Base-by-base conservation (phyloP, 2,113 vertebrate genomes). In the Propithecus coquereli region DNA sequence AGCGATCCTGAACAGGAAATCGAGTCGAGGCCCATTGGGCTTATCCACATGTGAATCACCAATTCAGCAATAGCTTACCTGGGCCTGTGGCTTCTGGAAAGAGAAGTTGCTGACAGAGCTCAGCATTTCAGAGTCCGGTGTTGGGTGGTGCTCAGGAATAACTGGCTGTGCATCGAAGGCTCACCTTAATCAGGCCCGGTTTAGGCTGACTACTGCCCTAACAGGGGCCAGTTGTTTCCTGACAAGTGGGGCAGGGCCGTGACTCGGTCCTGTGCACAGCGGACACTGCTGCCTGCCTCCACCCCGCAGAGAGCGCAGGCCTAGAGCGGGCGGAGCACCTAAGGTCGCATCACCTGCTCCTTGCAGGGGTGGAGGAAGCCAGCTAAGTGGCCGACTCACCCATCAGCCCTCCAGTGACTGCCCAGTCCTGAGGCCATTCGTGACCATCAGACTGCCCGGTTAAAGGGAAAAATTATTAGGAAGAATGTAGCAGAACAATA, bases 381-480 rank as follows among this genome's bases (percentile, higher is more conserved):
- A 13, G n/a, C 2, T 4, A 23, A 14, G 20, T 8, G 18, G n/a
- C 84, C 57, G 71, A 54, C 17, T 66, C 25, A n/a, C 12, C 6
- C 63, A 76, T 27, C 10, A 43, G 54, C 23, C n/a, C n/a, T 71
- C 14, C 80, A 47, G 4, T 37, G 61, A 77, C 34, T 23, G 17
- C 52, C 43, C 37, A 52, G 47, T 52, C 61, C 43, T 52, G 34
- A 70, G 16, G 47, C 12, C 40, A n/a, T 73, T 54, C 17, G 47
- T 73, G 88, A 73, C 66, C 47, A 57, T 45, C 77, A 76, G 43
- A 66, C 22, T 37, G 2, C 32, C 59, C 3, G 0, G 61, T 66
- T 92, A 96, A 93, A 85, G 66, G 73, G 32, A 57, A 63, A 85
- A 79, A 59, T 59, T 25, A 76, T 85, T 90, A 94, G 89, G 17